Conservation (phyloP, 2,113 vertebrate species). For the Choloepus hoffmanni region DNA sequence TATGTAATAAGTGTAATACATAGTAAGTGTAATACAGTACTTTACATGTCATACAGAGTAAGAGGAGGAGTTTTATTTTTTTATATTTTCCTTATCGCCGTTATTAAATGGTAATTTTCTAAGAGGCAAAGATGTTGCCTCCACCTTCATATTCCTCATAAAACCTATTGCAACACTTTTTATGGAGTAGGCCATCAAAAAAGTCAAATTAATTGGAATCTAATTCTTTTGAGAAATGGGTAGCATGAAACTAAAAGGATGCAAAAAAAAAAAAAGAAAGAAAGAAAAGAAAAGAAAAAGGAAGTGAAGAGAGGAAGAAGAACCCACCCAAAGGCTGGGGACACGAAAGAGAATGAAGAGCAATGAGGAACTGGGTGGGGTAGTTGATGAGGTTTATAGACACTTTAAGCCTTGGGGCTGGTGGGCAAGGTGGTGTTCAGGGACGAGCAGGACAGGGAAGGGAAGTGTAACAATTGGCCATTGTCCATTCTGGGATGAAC, state of each 20-base stretch:
- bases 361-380: neutral
- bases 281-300: neutral
- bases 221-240: conserved; percentile 11
- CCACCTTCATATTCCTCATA: neutral
- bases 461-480: neutral
- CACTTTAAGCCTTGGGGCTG: neutral
- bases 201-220: neutral
- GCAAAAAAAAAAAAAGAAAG: neutral
- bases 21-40: neutral
- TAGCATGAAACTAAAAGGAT: neutral
- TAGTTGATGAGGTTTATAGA: neutral
- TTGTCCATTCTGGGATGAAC: neutral
- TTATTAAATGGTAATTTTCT: neutral
- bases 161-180: neutral
- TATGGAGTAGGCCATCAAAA: neutral
- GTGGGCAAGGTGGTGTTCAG: neutral
- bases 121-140: neutral
- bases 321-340: neutral
- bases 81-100: neutral
- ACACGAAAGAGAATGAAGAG: neutral
- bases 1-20: neutral
- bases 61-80: neutral
- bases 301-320: neutral
- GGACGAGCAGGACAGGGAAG: neutral
- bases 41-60: neutral